phyloP scores from a whole-genome alignment of 2,888 invertebrate species.

The Parnassius apollo region DNA sequence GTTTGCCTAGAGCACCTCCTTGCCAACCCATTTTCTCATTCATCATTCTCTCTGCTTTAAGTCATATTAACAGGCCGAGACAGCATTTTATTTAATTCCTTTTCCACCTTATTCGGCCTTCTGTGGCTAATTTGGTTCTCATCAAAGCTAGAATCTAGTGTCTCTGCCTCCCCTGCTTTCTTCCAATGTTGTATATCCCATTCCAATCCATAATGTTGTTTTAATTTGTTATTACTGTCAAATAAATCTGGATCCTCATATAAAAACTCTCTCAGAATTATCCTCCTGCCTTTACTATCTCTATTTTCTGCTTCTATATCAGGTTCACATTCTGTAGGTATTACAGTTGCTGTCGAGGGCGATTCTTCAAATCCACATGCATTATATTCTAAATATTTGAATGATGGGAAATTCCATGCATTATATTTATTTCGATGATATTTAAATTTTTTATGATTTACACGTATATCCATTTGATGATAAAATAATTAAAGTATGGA shows the following conservation, averaged over 20 bases:
- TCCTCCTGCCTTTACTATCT: conserved; percentile 8
- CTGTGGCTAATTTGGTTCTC: neutral
- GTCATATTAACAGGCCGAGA: conserved; percentile 45
- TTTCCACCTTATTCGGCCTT: conserved; percentile 37
- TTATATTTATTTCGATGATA: neutral
- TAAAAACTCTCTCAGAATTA: conserved; percentile 5
- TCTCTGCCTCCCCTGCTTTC: conserved; percentile 11
- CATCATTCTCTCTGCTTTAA: conserved; percentile 40
- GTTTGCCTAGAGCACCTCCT: no score
- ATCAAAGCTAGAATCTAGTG: neutral
- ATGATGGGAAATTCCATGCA: neutral
- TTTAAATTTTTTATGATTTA: neutral
- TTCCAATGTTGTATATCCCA: conserved; percentile 20
- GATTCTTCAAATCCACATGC: neutral
- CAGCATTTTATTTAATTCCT: conserved; percentile 42
- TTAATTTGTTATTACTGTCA: neutral
- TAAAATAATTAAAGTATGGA: no score
- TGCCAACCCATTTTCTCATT: no score
- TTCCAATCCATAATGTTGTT: conserved; percentile 5
- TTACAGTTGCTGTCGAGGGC: neutral
- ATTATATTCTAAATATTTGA: neutral
- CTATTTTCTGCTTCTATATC: neutral
- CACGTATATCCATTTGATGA: no score
- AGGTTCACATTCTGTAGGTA: no score
- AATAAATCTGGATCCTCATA: conserved; percentile 13